Conservation (phyloP, 35 echinoderm and acorn worm species). For the Amphiura filiformis region DNA sequence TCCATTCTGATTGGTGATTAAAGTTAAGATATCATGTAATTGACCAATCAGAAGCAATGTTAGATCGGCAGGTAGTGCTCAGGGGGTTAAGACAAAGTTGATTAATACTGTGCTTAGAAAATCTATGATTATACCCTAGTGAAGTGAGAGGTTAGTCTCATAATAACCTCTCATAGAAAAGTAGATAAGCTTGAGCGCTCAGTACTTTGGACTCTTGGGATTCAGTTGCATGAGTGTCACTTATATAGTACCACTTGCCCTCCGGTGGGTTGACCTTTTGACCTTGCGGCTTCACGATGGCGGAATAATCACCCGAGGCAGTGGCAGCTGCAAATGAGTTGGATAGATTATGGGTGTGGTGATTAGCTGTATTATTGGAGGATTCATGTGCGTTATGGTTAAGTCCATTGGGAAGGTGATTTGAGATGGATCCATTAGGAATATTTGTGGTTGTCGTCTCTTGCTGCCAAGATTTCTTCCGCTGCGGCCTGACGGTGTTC, state of each 20-base stretch:
- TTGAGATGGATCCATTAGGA: constrained; percentile 19
- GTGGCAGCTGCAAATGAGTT: not conserved
- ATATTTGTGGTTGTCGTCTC: constrained; percentile 7
- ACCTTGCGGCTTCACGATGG: not conserved
- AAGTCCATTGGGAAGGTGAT: constrained; percentile 25
- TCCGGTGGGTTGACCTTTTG: constrained; percentile 32
- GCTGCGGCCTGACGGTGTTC: constrained; percentile 56
- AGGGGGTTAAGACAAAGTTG: too few relatives aligned
- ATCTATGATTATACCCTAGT: too few relatives aligned
- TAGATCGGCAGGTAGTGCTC: too few relatives aligned
- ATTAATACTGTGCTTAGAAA: too few relatives aligned
- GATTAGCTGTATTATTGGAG: not conserved
- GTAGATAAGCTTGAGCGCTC: constrained; percentile 84
- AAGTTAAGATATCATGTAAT: too few relatives aligned
- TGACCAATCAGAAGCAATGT: too few relatives aligned
- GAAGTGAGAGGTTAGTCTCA: constrained; percentile 2
- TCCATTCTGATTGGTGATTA: too few relatives aligned
- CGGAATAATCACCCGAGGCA: not conserved
- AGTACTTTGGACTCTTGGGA: constrained; percentile 81
- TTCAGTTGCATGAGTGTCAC: constrained; percentile 94
- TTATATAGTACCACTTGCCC: constrained; percentile 97
- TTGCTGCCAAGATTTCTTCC: constrained; percentile 15
- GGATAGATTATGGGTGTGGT: not conserved
- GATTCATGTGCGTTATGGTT: not conserved
- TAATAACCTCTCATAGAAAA: constrained; percentile 89